These are phyloP conservation scores for Rhamphomyia laevipes DNA, from an alignment of 2,888 invertebrate genomes.

Conservation along the genomic window DNA sequence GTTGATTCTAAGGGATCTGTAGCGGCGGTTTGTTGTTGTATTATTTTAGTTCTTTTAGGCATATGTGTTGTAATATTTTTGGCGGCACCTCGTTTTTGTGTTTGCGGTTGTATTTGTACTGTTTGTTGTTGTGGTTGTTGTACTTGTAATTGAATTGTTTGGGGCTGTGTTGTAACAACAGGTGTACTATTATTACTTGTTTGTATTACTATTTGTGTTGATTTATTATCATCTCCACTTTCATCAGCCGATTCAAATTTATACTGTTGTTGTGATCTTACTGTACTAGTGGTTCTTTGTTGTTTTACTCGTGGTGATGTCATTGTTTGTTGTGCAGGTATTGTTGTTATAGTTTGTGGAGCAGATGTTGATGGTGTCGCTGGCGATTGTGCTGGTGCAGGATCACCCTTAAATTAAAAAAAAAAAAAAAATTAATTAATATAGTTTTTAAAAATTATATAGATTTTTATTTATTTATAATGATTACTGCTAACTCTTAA, in stretches of 20 bases:
- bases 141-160: constrained; percentile 25
- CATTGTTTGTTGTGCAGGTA: constrained; percentile 21
- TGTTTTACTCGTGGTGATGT: constrained; percentile 31
- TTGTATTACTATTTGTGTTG: constrained; percentile 42
- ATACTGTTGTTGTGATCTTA: constrained; percentile 32
- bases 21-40: constrained; percentile 17
- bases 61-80: constrained; percentile 28
- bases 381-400: constrained; percentile 52
- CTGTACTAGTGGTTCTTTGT: constrained; percentile 26
- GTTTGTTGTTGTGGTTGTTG: constrained; percentile 19
- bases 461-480: no score
- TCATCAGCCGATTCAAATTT: constrained; percentile 51
- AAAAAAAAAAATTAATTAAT: constrained; percentile 1
- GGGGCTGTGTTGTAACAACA: constrained; percentile 27
- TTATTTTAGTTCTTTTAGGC: constrained; percentile 26
- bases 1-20: constrained; percentile 47
- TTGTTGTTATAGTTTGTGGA: constrained; percentile 31
- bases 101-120: constrained; percentile 22
- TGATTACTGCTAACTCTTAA: no score
- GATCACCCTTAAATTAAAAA: constrained; percentile 43
- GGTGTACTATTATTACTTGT: constrained; percentile 19
- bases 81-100: constrained; percentile 34
- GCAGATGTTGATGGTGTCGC: constrained; percentile 53
- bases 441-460: no score
- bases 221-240: constrained; percentile 47